A percentile compares a stretch with the other conserved stretches of the same genome.
Evolutionary conservation across 1,140 invertebrate genomes (phyloP).

Genomic region (Arion vulgaris): DNA sequence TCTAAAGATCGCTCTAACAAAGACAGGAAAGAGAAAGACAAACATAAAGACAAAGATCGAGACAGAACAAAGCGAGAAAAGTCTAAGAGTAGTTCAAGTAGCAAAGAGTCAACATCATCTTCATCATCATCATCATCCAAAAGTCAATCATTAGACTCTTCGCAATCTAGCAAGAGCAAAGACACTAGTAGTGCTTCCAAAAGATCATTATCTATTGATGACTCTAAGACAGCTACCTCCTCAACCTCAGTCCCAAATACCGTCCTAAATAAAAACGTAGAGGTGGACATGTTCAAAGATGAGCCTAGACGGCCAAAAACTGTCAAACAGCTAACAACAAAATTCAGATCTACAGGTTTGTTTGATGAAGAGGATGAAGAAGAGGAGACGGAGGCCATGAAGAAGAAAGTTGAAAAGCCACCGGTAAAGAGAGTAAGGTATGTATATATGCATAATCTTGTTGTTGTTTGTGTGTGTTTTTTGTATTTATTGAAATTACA

Average conservation of each 20-base stretch:
- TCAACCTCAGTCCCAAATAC: neutral
- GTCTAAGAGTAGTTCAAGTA: constrained; percentile 24
- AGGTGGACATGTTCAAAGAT: constrained; percentile 43
- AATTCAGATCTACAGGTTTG: constrained; percentile 65
- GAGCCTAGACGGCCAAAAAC: constrained; percentile 58
- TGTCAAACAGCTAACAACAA: constrained; percentile 57
- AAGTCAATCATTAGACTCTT: constrained; percentile 10
- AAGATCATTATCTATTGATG: neutral
- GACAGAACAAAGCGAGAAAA: constrained; percentile 25
- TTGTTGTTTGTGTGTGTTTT: no score
- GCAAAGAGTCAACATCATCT: constrained; percentile 36
- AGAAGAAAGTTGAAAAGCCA: constrained; percentile 11
- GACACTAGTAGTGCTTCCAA: constrained; percentile 23
- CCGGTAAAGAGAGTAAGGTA: constrained; percentile 12
- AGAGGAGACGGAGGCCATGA: neutral
- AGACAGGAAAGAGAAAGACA: constrained; percentile 27
- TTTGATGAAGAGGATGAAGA: constrained; percentile 49
- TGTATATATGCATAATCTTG: no score
- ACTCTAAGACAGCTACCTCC: constrained; percentile 4
- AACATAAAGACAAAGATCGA: constrained; percentile 38
- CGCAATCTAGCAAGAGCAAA: constrained; percentile 21
- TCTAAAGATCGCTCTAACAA: constrained; percentile 50
- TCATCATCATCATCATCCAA: constrained; percentile 22
- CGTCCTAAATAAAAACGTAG: neutral
- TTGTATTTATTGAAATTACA: no score